A percentile compares a stretch with the other conserved stretches of the same genome.
phyloP scores from a whole-genome alignment of 2,113 vertebrate species.

The human (Homo sapiens) region DNA sequence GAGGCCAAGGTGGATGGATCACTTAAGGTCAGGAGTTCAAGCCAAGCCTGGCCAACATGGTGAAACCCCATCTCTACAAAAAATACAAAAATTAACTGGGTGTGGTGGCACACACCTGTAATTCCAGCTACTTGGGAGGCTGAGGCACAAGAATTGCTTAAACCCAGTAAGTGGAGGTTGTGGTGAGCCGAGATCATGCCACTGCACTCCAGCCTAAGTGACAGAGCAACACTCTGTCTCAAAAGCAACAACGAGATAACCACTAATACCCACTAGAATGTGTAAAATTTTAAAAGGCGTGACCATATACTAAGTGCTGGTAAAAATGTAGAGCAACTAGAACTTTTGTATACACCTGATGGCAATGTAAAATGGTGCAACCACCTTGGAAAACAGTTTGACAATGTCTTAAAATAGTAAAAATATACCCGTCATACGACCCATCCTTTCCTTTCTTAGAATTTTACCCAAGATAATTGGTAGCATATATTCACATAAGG shows the following conservation, averaged over 20 bases:
- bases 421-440: background rate
- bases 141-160: no score
- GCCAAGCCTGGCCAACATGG: no score
- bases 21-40: no score
- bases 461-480: background rate
- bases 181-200: rapidly evolving
- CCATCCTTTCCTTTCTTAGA: background rate
- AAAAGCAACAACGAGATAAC: no score
- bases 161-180: no score
- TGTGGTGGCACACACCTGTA: no score
- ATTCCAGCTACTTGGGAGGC: no score
- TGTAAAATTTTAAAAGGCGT: background rate
- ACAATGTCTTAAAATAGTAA: background rate
- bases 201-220: no score
- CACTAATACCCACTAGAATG: background rate
- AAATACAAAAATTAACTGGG: no score
- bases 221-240: no score
- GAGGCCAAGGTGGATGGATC: no score
- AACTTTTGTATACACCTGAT: background rate
- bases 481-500: background rate
- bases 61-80: no score
- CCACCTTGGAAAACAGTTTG: background rate
- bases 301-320: background rate
- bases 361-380: background rate
- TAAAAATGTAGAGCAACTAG: background rate